phyloP scores from a whole-genome alignment of 2,888 invertebrate genomes.

The Drosophila siamana region DNA sequence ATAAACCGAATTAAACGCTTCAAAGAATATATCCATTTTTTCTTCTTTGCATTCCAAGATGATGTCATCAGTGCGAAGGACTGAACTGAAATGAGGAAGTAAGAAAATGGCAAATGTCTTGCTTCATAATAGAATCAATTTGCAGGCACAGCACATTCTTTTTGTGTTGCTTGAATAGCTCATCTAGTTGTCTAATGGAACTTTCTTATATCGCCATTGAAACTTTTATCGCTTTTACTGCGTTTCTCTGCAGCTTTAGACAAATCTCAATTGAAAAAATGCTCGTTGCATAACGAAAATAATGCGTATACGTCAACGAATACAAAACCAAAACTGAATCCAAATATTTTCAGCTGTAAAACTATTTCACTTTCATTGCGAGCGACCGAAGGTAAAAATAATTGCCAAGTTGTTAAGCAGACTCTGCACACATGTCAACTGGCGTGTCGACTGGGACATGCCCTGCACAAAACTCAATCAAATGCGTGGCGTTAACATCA shows the following conservation, averaged over 20 bases:
- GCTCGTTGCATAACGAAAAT: slow-evolving; percentile 34
- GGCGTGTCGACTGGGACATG: slow-evolving; percentile 44
- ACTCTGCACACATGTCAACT: not conserved
- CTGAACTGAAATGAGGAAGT: not conserved
- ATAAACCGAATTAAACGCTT: slow-evolving; percentile 20
- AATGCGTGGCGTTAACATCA: not conserved
- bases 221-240: not conserved
- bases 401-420: slow-evolving; percentile 33
- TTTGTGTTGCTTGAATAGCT: not conserved
- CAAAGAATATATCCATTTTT: slow-evolving; percentile 19
- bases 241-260: slow-evolving; percentile 25
- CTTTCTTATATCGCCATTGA: slow-evolving; percentile 19
- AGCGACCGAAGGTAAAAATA: slow-evolving; percentile 31
- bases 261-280: slow-evolving; percentile 2
- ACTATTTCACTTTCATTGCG: slow-evolving; percentile 64
- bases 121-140: slow-evolving; percentile 4
- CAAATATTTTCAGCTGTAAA: slow-evolving; percentile 10
- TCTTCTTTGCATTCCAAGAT: slow-evolving; percentile 42
- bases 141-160: not conserved
- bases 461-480: slow-evolving; percentile 32
- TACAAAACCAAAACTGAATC: too few relatives aligned
- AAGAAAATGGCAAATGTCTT: slow-evolving; percentile 1
- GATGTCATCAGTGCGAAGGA: slow-evolving; percentile 37
- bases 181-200: slow-evolving; percentile 3
- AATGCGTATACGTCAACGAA: slow-evolving; percentile 6